Evolutionary conservation across 2,113 vertebrate species (phyloP), one percentile per base, ranked within the genome.

Genomic region (Thalassarche chlororhynchos): DNA sequence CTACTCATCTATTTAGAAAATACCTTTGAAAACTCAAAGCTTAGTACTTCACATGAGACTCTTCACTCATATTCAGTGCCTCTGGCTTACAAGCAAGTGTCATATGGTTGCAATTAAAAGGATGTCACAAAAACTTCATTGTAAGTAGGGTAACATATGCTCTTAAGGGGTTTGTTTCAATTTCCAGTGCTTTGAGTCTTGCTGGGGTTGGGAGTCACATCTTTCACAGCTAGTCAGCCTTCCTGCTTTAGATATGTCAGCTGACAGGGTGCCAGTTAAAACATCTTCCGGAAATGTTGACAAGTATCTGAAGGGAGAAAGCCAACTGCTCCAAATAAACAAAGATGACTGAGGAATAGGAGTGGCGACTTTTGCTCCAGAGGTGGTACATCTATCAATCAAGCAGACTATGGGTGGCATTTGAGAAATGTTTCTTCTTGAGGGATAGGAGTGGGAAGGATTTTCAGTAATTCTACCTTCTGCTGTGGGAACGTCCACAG

Each of bases 221-320:
- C 94, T 97, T 98, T 97, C 96, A 95, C 94, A 98, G 80, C 86
- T 97, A 95, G 84, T 98, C 95, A 96, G 74, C 81, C 79, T 96
- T 96, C 74, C 84, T 92, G 65, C 52, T 93, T 92, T 79, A 91
- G 93, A 95, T 95, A 95, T 92, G 93, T 86, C 95, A 98, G 88
- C 90, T 98, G 98, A 98, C 96, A 98, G 70, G 87, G 78, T 97
- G 96, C 97, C 97, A 98, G 98, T 97, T 98, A 96, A 98, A 98
- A 97, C 97, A 96, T 96, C 96, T 97, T 96, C 96, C 12, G 9
- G 72, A 97, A 97, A 94, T 91, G 96, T 78, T 98, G 98, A 98
- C 97, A 97, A 95, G 96, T 94, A 84, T 98, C 95, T 95, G 87
- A 97, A 96, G 71, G 64, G 90, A 97, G 84, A 97, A 90, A 92